A percentile compares a stretch with the other conserved stretches of the same genome.
Conservation (phyloP, 2,113 vertebrate species). For the Polypterus bichir region DNA sequence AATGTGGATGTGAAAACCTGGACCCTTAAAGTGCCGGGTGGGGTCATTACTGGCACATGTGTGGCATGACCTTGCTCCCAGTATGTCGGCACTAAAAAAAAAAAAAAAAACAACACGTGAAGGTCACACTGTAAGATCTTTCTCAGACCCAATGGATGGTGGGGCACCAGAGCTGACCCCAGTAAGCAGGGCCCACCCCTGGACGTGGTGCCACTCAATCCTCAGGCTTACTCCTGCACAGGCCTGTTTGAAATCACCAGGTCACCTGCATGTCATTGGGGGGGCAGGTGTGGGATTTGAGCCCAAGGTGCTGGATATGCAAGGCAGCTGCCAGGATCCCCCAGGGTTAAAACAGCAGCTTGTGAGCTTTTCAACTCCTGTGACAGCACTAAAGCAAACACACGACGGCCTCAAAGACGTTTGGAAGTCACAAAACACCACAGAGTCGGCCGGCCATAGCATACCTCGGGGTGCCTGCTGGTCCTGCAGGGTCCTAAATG, state of each 20-base stretch:
- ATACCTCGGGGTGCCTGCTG: constrained; percentile 48
- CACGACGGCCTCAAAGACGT: constrained; percentile 7
- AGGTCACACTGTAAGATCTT: too few relatives aligned
- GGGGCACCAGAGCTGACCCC: too few relatives aligned
- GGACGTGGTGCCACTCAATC: too few relatives aligned
- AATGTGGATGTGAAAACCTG: too few relatives aligned
- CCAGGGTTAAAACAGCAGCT: neutral
- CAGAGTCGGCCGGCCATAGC: neutral
- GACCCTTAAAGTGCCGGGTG: too few relatives aligned
- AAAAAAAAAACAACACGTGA: neutral
- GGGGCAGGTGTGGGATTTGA: too few relatives aligned
- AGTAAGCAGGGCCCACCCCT: too few relatives aligned
- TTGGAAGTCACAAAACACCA: neutral
- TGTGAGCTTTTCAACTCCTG: neutral
- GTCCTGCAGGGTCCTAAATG: constrained; percentile 46
- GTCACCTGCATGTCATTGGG: too few relatives aligned
- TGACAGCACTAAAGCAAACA: neutral
- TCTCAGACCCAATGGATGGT: too few relatives aligned
- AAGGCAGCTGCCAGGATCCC: neutral
- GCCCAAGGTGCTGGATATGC: neutral
- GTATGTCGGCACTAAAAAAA: neutral
- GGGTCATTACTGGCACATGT: neutral
- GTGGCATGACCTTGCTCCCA: constrained; percentile 2
- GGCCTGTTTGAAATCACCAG: too few relatives aligned
- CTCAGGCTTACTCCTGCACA: too few relatives aligned